Percentiles rank a stretch among this genome's conserved stretches.
Evolutionary conservation across 2,888 invertebrate species (phyloP).

Genomic region (Caenorhabditis sp.): DNA sequence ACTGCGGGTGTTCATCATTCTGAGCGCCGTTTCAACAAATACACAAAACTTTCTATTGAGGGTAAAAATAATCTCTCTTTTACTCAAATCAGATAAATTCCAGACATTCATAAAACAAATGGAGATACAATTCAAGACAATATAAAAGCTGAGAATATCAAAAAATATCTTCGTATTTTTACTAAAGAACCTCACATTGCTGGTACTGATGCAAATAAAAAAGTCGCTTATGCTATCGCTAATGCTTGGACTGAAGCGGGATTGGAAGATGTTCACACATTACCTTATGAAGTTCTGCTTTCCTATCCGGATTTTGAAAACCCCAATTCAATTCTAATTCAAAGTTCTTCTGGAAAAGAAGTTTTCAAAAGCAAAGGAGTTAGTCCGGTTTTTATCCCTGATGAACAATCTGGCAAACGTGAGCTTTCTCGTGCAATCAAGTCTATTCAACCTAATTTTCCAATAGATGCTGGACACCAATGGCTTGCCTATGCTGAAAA

Average conservation of each 20-base stretch:
- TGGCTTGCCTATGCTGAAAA: slow-evolving; percentile 81
- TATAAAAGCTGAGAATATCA: slow-evolving; percentile 71
- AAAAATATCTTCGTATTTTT: slow-evolving; percentile 68
- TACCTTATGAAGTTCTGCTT: slow-evolving; percentile 80
- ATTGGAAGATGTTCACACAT: slow-evolving; percentile 76
- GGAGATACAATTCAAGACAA: slow-evolving; percentile 56
- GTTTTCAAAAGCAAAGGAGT: slow-evolving; percentile 75
- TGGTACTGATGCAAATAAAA: slow-evolving; percentile 77
- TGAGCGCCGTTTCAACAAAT: slow-evolving; percentile 53
- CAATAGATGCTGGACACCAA: slow-evolving; percentile 77
- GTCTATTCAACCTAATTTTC: background rate
- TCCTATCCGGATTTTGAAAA: slow-evolving; percentile 80
- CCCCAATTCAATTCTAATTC: slow-evolving; percentile 73
- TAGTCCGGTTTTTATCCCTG: slow-evolving; percentile 75
- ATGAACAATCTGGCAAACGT: slow-evolving; percentile 80
- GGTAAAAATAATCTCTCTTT: slow-evolving; percentile 30
- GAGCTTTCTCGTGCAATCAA: slow-evolving; percentile 12
- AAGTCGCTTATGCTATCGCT: slow-evolving; percentile 78
- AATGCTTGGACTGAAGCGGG: slow-evolving; percentile 76
- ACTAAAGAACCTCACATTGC: slow-evolving; percentile 79
- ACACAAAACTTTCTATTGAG: slow-evolving; percentile 61
- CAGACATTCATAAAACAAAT: slow-evolving; percentile 65
- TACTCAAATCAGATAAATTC: background rate
- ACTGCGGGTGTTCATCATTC: slow-evolving; percentile 70
- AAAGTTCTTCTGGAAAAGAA: slow-evolving; percentile 37